Evolutionary conservation across 1,140 invertebrate species (phyloP).

Genomic region (Stenopsyche tienmushanensis): DNA sequence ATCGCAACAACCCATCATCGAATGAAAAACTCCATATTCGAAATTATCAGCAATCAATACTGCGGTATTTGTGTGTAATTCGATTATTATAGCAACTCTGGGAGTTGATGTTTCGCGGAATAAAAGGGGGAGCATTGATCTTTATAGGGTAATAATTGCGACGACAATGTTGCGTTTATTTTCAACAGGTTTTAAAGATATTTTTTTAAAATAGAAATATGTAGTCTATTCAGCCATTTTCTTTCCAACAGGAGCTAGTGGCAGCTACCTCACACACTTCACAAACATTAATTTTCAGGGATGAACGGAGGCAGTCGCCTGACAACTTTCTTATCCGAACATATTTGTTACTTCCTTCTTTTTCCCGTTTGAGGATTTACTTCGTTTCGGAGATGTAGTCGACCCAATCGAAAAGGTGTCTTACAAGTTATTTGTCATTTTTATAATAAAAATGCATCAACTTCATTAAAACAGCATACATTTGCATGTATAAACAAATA

Average conservation of each 20-base stretch:
- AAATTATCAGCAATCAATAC: constrained; percentile 38
- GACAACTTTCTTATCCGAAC: constrained; percentile 51
- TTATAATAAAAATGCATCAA: neutral
- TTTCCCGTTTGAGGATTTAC: constrained; percentile 42
- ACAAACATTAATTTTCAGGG: constrained; percentile 49
- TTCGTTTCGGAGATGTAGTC: constrained; percentile 20
- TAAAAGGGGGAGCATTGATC: neutral
- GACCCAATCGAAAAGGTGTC: neutral
- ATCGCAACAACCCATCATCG: constrained; percentile 33
- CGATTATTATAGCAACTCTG: constrained; percentile 8
- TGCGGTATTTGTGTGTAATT: constrained; percentile 15
- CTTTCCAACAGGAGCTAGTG: neutral
- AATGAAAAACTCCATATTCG: constrained; percentile 34
- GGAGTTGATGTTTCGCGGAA: constrained; percentile 1
- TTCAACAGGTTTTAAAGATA: neutral
- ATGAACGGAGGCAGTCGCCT: constrained; percentile 48
- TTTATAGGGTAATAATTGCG: neutral
- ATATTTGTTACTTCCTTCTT: constrained; percentile 48
- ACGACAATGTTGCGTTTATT: neutral
- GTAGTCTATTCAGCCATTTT: neutral
- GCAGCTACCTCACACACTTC: constrained; percentile 20
- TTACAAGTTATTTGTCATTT: neutral
- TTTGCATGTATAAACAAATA: too few species aligned
- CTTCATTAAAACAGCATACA: too few species aligned
- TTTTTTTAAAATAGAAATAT: neutral